Evolutionary conservation across 1,140 invertebrate genomes (phyloP), one percentile per base, ranked within the genome.

Genomic region (Onthophagus taurus): DNA sequence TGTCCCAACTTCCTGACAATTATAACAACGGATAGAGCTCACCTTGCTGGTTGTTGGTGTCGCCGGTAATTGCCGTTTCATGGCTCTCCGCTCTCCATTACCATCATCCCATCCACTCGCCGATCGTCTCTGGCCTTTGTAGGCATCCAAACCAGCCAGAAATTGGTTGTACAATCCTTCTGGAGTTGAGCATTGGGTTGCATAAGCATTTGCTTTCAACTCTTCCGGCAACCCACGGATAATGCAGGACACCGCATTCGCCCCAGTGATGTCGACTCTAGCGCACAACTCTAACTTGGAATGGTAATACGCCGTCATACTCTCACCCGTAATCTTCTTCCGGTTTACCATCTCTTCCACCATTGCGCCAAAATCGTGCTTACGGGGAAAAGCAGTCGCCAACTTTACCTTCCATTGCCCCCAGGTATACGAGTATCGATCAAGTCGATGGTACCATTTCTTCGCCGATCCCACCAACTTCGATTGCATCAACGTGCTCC

Each of bases 361-460:
- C 2, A 43, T 6, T 11, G 18, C 31, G 6, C 44, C 50, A 16
- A 30, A 52, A 23, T 50, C 50, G 18, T 20, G 12, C 4, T 41
- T 14, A 11, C 47, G 29, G 13, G 49, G 49, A 31, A 52, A 52
- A 1, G 46, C 42, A 5, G 17, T 9, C 9, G 14, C 12, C n/a
- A 48, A 30, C 21, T 26, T 17, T 3, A 9, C 9, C 29, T 48
- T 48, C 46, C 46, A 48, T 20, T 48, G 1, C 7, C 7, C 16
- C 42, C 46, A 48, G 11, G 46, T 21, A 11, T 36, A 18, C 18
- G 45, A 19, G 20, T 44, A 48, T 7, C 43, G 20, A 7, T 57
- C 50, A 2, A 59, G 42, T 9, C 58, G 21, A 24, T 55, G 58
- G 26, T 43, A 58, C 55, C 57, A 58, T 11, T 30, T 44, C 5